Percentiles rank a stretch among this genome's conserved stretches.
Conservation (phyloP, 2,113 vertebrate genomes). For the Piaya cayana region DNA sequence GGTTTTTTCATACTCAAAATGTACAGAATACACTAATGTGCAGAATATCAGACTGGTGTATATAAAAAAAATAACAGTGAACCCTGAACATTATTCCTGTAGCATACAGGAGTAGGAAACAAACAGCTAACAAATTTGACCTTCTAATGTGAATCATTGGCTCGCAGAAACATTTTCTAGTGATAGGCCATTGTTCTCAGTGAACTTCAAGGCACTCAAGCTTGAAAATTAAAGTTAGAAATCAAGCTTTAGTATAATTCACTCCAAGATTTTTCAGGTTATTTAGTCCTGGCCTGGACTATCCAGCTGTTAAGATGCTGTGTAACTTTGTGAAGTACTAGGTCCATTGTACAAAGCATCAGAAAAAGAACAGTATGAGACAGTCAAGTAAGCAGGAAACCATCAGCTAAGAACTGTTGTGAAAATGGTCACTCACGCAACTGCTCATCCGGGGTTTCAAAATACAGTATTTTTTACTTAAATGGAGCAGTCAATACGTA, state of each 20-base stretch:
- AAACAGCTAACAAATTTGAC: not conserved
- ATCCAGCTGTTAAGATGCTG: not conserved
- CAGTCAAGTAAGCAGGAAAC: not conserved
- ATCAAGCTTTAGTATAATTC: not conserved
- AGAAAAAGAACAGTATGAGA: not conserved
- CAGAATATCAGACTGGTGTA: not conserved
- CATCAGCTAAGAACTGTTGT: not conserved
- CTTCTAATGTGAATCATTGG: not conserved
- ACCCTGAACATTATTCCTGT: not conserved
- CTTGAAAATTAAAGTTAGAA: not conserved
- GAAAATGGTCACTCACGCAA: not conserved
- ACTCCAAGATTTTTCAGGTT: not conserved
- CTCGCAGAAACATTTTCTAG: not conserved
- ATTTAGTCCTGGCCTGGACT: not conserved
- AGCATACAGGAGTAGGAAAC: accelerated
- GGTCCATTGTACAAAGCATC: not conserved
- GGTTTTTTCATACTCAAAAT: not conserved
- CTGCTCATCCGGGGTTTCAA: not conserved
- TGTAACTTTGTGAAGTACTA: not conserved
- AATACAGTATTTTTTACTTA: not conserved
- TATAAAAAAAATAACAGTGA: not conserved
- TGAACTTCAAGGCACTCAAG: not conserved
- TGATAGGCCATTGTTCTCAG: not conserved
- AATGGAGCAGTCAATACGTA: not conserved
- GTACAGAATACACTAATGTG: not conserved